Conservation (phyloP, 2,113 vertebrate species). For the Meriones unguiculatus region DNA sequence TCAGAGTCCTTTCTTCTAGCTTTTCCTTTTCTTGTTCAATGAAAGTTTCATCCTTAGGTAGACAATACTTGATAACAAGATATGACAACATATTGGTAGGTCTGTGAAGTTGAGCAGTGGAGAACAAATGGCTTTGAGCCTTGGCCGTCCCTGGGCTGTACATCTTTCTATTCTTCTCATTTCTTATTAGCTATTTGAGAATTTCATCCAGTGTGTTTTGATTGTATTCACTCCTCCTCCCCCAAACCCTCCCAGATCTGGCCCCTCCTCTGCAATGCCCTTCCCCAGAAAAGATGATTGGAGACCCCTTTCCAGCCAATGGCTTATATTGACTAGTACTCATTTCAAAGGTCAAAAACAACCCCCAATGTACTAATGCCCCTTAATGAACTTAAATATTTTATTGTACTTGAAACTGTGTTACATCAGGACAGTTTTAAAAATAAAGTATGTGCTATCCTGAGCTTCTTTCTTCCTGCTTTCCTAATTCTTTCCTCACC, state of each 20-base stretch:
- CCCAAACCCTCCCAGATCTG: neutral
- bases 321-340: neutral
- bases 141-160: neutral
- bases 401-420: neutral
- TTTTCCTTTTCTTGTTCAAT: neutral
- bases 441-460: neutral
- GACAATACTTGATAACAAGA: neutral
- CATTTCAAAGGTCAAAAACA: slow-evolving; percentile 20
- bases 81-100: neutral
- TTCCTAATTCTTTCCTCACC: neutral
- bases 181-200: neutral
- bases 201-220: neutral
- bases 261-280: neutral
- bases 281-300: neutral
- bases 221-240: neutral
- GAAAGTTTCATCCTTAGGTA: neutral
- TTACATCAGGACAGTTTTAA: neutral
- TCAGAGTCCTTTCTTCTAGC: neutral
- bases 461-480: neutral
- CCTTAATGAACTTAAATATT: slow-evolving; percentile 12
- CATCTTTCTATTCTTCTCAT: neutral
- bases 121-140: neutral
- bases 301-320: neutral
- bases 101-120: neutral
- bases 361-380: neutral